Conservation (phyloP, 2,113 vertebrate genomes). For the Myrmecobius fasciatus region DNA sequence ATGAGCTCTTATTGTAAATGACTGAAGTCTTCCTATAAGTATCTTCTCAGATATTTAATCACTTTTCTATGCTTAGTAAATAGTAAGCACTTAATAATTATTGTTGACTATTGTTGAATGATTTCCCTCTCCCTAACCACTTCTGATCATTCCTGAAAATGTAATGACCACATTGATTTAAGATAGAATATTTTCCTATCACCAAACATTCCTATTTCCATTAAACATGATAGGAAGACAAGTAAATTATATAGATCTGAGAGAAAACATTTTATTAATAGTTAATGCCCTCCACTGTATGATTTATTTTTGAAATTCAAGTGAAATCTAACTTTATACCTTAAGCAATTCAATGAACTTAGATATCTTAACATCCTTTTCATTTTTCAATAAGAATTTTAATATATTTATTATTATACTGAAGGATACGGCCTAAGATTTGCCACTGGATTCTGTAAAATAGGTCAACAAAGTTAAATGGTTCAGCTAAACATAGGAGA, state of each 20-base stretch:
- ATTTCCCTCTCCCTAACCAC: neutral
- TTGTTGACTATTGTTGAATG: neutral
- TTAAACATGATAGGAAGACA: neutral
- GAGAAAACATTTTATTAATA: conserved; percentile 53
- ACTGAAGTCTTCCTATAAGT: neutral
- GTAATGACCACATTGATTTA: neutral
- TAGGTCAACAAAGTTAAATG: conserved; percentile 74
- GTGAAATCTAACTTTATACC: neutral
- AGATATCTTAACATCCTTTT: conserved; percentile 56
- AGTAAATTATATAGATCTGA: neutral
- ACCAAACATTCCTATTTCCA: neutral
- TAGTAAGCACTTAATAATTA: neutral
- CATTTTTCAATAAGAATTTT: conserved; percentile 64
- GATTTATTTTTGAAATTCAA: neutral
- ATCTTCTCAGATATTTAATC: neutral
- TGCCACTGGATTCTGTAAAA: conserved; percentile 71
- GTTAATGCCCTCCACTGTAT: conserved; percentile 54
- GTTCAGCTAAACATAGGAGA: conserved; percentile 58
- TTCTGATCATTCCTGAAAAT: neutral
- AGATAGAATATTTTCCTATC: neutral
- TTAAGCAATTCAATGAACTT: neutral
- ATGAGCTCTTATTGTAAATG: neutral
- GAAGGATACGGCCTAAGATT: conserved; percentile 68
- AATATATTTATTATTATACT: conserved; percentile 72
- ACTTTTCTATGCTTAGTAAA: neutral